These are phyloP conservation scores for Hydrozoanthus gracilis DNA, from an alignment of 92 coral and sea anemone genomes.

Conservation along the genomic window DNA sequence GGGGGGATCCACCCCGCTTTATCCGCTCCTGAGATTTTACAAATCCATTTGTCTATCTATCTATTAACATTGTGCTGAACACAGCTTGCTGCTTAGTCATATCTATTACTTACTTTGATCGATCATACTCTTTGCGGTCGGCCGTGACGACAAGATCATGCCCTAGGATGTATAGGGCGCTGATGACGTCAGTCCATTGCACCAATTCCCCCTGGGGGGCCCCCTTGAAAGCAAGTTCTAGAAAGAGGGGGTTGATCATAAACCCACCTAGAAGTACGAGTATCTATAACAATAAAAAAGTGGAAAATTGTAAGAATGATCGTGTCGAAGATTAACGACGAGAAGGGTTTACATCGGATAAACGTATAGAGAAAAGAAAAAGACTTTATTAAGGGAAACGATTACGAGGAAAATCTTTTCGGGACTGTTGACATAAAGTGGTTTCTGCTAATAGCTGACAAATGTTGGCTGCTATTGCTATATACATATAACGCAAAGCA, in stretches of 20 bases:
- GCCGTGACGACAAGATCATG: conserved; percentile 10
- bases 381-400: not conserved
- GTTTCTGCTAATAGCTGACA: too few species aligned
- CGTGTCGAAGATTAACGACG: not conserved
- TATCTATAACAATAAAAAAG: not conserved
- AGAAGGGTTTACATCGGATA: not conserved
- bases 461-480: too few species aligned
- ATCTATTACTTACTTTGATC: not conserved
- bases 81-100: not conserved
- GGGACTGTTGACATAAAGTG: too few species aligned
- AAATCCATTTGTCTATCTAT: too few species aligned
- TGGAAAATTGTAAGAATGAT: not conserved
- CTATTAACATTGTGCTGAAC: too few species aligned
- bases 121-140: not conserved
- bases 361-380: not conserved
- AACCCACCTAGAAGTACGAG: conserved; percentile 35
- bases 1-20: too few species aligned
- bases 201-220: conserved; percentile 42
- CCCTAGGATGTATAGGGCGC: conserved; percentile 31
- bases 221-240: conserved; percentile 30
- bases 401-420: too few species aligned
- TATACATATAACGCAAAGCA: too few species aligned
- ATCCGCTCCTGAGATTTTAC: too few species aligned
- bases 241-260: not conserved
- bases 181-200: conserved; percentile 49